Evolutionary conservation across 2,888 invertebrate species (phyloP), one percentile per base, ranked within the genome.

Genomic region (Acholoe squamosa): DNA sequence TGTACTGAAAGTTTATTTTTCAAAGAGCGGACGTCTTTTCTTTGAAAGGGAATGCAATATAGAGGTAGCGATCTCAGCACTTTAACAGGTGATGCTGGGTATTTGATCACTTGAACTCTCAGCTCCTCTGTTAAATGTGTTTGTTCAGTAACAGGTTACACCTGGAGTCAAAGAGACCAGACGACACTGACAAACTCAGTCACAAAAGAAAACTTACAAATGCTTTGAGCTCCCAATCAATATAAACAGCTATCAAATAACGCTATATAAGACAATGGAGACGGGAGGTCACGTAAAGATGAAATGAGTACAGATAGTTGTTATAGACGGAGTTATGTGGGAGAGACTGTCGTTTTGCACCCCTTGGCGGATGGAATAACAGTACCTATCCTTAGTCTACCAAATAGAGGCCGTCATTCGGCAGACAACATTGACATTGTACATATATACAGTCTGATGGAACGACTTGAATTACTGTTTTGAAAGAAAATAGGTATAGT

Each of bases 241-340:
- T n/a, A 61, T 61, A n/a, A 14, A 61, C 19, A 7, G 61, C n/a
- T 19, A 7, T 61, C 61, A 61, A 61, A 61, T 61, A 61, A 61
- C 61, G 61, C 61, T n/a, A 61, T 61, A 61, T n/a, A 61, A 61
- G 61, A 61, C 61, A 61, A 61, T 61, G 61, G 1, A 61, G 61
- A 19, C 22, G 14, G n/a, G 61, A 61, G 19, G 22, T n/a, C 22
- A 14, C 5, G 61, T n/a, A n/a, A 19, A 0, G n/a, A n/a, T 61
- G 61, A 7, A 61, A 7, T 61, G 14, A 61, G 61, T n/a, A 19
- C 1, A n/a, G 22, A 12, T 14, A 19, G 5, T 61, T 61, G 61
- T 61, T n/a, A 19, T 7, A n/a, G 61, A 3, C 12, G 19, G 61
- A 12, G 61, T 61, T 61, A 61, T 61, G 61, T 1, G 19, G 61